These are phyloP conservation scores for Xestia sexstrigata DNA, from an alignment of 2,888 invertebrate genomes.

Conservation along the genomic window DNA sequence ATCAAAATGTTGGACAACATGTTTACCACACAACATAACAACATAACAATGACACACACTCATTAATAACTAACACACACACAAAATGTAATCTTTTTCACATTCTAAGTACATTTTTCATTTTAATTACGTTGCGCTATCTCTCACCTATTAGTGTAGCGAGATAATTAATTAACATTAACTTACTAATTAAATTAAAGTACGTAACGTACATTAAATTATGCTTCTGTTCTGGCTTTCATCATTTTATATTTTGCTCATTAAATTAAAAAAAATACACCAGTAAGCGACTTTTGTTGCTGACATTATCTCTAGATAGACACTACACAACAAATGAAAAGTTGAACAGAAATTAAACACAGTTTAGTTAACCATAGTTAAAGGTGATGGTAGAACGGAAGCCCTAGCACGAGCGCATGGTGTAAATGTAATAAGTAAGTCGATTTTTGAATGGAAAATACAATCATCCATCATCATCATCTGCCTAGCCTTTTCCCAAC, in stretches of 20 bases:
- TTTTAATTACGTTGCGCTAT: slow-evolving; percentile 31
- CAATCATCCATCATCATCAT: not conserved
- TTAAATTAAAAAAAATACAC: not conserved
- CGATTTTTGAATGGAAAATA: not conserved
- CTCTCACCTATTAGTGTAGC: slow-evolving; percentile 22
- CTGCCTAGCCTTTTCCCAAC: too few relatives aligned
- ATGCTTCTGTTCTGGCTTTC: not conserved
- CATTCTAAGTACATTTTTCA: slow-evolving; percentile 17
- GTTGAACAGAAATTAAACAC: too few relatives aligned
- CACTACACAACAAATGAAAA: too few relatives aligned
- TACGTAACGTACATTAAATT: not conserved
- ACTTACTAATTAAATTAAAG: slow-evolving; percentile 24
- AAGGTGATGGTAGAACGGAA: not conserved
- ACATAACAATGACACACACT: not conserved
- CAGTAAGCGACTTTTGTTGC: too few relatives aligned
- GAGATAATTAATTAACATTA: slow-evolving; percentile 23
- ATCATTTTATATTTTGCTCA: not conserved
- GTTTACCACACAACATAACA: not conserved
- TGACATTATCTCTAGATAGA: too few relatives aligned
- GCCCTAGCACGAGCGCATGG: not conserved
- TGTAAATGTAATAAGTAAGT: not conserved
- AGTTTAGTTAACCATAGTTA: too few relatives aligned
- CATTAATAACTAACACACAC: not conserved
- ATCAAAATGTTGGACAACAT: not conserved
- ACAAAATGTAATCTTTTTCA: slow-evolving; percentile 29